Evolutionary conservation across 2,113 vertebrate species (phyloP).

Genomic region (Mixornis gularis): DNA sequence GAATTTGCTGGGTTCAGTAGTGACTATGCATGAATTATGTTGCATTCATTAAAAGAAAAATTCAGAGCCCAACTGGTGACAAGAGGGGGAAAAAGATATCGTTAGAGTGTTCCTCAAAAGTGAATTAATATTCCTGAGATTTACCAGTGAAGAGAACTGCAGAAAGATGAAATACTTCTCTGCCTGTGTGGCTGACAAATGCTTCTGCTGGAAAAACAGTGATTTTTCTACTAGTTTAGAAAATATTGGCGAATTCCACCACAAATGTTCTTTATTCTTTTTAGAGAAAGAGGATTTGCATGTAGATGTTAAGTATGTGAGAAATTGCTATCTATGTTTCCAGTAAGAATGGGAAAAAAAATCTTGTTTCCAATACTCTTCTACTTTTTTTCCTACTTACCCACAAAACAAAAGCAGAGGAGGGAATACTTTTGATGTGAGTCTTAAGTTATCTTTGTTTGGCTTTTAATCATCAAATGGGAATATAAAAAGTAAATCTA

Average conservation of each 20-base stretch:
- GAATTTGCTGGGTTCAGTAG: slow-evolving; percentile 66
- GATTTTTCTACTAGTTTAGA: not conserved
- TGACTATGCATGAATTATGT: slow-evolving; percentile 68
- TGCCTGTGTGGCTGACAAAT: not conserved
- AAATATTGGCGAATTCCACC: not conserved
- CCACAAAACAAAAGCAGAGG: not conserved
- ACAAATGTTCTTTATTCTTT: not conserved
- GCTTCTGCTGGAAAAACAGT: not conserved
- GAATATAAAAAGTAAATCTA: not conserved
- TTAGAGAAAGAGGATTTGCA: not conserved
- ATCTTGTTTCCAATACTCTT: not conserved
- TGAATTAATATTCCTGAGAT: not conserved
- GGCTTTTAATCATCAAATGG: not conserved
- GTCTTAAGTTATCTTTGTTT: not conserved
- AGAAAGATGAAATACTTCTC: not conserved
- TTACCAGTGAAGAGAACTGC: not conserved
- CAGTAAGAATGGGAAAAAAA: not conserved
- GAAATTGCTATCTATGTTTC: not conserved
- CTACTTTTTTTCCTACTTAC: not conserved
- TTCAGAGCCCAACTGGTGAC: slow-evolving; percentile 6
- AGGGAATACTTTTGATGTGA: not conserved
- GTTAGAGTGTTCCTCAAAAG: not conserved
- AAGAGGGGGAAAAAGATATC: not conserved
- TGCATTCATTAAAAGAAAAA: slow-evolving; percentile 52
- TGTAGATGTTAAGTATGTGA: not conserved